These are phyloP conservation scores for Dichetophora obliterata DNA, from an alignment of 2,888 invertebrate genomes.

Conservation along the genomic window DNA sequence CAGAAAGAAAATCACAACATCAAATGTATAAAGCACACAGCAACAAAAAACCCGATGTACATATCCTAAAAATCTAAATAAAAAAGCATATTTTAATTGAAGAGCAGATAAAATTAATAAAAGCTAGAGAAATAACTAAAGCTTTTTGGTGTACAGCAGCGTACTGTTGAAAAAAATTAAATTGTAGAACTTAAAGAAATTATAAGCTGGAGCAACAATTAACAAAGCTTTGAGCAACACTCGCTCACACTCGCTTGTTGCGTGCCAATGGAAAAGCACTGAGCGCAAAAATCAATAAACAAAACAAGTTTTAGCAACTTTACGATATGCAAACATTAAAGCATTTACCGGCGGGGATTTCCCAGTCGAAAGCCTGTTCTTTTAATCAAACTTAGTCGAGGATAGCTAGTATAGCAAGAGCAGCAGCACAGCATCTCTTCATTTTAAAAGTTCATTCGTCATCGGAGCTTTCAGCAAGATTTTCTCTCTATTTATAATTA, in stretches of 20 bases:
- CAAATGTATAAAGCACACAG: neutral
- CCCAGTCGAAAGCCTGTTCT: neutral
- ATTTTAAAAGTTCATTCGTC: too few relatives aligned
- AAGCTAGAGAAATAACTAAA: neutral
- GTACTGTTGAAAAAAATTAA: neutral
- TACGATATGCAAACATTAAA: neutral
- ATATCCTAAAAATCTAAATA: too few relatives aligned
- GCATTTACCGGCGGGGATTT: slow-evolving; percentile 7
- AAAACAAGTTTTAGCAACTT: neutral
- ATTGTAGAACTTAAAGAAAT: neutral
- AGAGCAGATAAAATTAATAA: neutral
- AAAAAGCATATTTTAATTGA: too few relatives aligned
- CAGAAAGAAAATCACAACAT: neutral
- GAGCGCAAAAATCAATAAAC: neutral
- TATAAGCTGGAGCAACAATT: neutral
- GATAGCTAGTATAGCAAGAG: too few relatives aligned
- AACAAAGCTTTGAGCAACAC: neutral
- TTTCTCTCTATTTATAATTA: too few relatives aligned
- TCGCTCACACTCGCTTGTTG: too few relatives aligned
- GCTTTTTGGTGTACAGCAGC: neutral
- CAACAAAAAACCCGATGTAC: neutral
- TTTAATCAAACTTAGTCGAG: too few relatives aligned
- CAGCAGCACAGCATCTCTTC: too few relatives aligned
- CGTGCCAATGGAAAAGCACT: neutral
- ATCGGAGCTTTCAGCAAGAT: too few relatives aligned